Evolutionary conservation across 2,888 invertebrate genomes (phyloP), one percentile per base, ranked within the genome.

Genomic region (Ennomos erosarius): DNA sequence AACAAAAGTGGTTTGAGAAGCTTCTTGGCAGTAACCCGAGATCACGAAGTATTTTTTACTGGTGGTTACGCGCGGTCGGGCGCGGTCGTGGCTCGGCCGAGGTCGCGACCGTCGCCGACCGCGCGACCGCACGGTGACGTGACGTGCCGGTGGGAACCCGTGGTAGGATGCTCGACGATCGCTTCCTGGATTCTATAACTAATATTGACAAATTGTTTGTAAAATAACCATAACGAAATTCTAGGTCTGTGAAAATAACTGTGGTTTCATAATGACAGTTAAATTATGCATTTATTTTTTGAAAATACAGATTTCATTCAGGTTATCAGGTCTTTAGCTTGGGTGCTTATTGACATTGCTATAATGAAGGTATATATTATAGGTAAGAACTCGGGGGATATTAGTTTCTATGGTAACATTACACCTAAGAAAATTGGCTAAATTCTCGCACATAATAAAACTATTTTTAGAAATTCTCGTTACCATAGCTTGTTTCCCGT

Each of bases 11-110:
- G 71, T 71, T 57, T 71, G 74, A 74, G 75, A 72, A 78, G 76
- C 75, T 69, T 71, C 70, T 67, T 70, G 74, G 70, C 68, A 75
- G 86, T 87, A 87, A 87, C 84, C 78, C 71, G 84, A 87, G 84
- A 82, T 80, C 78, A 78, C 76, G 78, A 74, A 66, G 70, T 69
- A 73, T 82, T 80, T 80, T 79, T 80, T 79, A 73, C 64, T 64
- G 55, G 77, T 80, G 76, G 75, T 65, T 78, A 77, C 45, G 50
- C 55, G 58, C 64, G 61, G 65, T 65, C 63, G 67, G 55, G 53
- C 16, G 45, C 50, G 54, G 62, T 53, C 62, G 40, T 26, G 10
- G 38, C 39, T 11, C 74, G 45, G 38, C 53, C 74, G 80, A 81
- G 86, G 86, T 85, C 85, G 84, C 82, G 84, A 82, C 84, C 80